A percentile compares a stretch with the other conserved stretches of the same genome.
Conservation (phyloP, 2,888 invertebrate species). For the Diogma glabrata region DNA sequence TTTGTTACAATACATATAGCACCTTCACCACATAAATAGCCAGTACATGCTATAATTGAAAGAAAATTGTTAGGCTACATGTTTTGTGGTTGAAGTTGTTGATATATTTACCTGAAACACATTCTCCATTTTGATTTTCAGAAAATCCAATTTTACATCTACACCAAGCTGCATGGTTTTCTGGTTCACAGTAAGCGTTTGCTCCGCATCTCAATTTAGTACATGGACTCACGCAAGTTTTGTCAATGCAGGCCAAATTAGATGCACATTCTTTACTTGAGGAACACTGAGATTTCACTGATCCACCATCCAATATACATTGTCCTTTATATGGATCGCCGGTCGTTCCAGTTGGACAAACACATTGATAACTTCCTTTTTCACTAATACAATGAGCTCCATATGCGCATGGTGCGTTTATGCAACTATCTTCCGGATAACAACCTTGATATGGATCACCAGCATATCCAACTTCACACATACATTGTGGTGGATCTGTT, state of each 20-base stretch:
- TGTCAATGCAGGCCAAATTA: slow-evolving; percentile 65
- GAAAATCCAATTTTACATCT: slow-evolving; percentile 72
- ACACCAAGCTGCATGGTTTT: slow-evolving; percentile 81
- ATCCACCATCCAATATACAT: slow-evolving; percentile 49
- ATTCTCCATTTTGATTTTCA: slow-evolving; percentile 68
- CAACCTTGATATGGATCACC: slow-evolving; percentile 79
- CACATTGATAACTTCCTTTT: slow-evolving; percentile 75
- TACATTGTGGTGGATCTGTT: slow-evolving; percentile 78
- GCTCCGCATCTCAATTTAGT: slow-evolving; percentile 63
- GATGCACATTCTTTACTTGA: slow-evolving; percentile 68
- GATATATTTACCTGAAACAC: slow-evolving; percentile 58
- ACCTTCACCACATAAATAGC: slow-evolving; percentile 64
- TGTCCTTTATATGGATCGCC: slow-evolving; percentile 80
- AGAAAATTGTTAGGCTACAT: slow-evolving; percentile 4
- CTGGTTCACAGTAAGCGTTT: slow-evolving; percentile 78
- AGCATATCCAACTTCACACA: slow-evolving; percentile 76
- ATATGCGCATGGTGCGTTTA: slow-evolving; percentile 70
- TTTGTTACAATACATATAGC: slow-evolving; percentile 78
- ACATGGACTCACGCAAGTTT: slow-evolving; percentile 73
- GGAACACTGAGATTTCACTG: slow-evolving; percentile 53
- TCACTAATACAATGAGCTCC: slow-evolving; percentile 82
- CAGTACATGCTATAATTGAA: slow-evolving; percentile 26
- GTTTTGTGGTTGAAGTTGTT: slow-evolving; percentile 2
- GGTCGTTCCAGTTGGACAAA: slow-evolving; percentile 68
- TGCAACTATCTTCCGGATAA: slow-evolving; percentile 76